Percentiles rank a stretch among this genome's conserved stretches.
Conservation (phyloP, 92 coral and sea anemone species). For the Plumapathes pennacea region DNA sequence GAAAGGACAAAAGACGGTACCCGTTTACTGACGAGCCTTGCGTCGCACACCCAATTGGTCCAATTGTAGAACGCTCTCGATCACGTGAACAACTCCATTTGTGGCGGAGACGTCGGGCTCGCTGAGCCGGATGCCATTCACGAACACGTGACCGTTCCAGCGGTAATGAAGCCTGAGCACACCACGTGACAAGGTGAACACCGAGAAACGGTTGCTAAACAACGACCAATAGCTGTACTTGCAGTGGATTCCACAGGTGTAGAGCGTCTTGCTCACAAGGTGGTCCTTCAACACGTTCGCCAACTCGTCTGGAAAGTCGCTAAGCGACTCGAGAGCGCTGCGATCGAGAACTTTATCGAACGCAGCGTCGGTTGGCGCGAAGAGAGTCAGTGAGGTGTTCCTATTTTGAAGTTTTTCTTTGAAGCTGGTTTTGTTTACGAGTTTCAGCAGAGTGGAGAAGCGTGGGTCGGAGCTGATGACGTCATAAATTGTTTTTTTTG, state of each 20-base stretch:
- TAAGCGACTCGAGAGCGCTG: slow-evolving; percentile 31
- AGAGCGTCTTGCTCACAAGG: slow-evolving; percentile 53
- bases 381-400: slow-evolving; percentile 62
- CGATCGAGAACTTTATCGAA: slow-evolving; percentile 45
- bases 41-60: slow-evolving; percentile 10
- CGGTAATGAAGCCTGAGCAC: slow-evolving; percentile 37
- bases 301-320: slow-evolving; percentile 40
- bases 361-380: slow-evolving; percentile 75
- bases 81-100: slow-evolving; percentile 81
- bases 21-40: background rate
- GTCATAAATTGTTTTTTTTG: slow-evolving; percentile 59
- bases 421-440: slow-evolving; percentile 48
- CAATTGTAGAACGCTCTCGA: slow-evolving; percentile 59
- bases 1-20: too few species aligned
- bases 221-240: slow-evolving; percentile 87
- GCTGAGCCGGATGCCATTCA: slow-evolving; percentile 43
- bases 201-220: slow-evolving; percentile 52
- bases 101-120: slow-evolving; percentile 62
- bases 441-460: slow-evolving; percentile 50
- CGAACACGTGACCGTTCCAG: slow-evolving; percentile 35
- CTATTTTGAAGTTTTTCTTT: slow-evolving; percentile 31
- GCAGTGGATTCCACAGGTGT: slow-evolving; percentile 77
- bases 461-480: slow-evolving; percentile 52
- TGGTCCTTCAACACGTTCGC: slow-evolving; percentile 51
- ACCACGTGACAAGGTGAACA: slow-evolving; percentile 50